Evolutionary conservation across 1,140 invertebrate genomes (phyloP).

Genomic region (Neoseiulus cucumeris): DNA sequence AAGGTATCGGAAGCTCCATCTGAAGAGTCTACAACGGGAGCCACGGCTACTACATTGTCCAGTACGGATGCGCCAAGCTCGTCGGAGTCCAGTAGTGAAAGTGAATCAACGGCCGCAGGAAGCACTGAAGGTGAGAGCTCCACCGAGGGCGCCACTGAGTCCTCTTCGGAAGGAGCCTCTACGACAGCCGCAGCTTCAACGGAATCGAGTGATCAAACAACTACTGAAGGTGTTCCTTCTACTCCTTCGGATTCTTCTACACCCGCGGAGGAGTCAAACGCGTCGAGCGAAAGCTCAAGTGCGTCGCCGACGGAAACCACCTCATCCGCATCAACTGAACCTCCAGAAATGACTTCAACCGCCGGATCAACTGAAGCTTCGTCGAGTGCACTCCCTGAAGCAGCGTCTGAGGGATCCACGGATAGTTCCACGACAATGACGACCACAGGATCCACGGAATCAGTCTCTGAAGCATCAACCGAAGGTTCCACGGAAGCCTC

Average conservation of each 20-base stretch:
- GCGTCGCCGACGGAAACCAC: background rate
- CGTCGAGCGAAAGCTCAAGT: background rate
- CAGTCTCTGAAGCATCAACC: slow-evolving; percentile 1
- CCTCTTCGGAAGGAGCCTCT: too few species aligned
- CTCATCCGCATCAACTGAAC: background rate
- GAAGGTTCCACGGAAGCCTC: background rate
- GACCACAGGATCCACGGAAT: background rate
- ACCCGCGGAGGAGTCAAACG: too few species aligned
- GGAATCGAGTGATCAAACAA: too few species aligned
- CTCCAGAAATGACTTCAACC: slow-evolving; percentile 1
- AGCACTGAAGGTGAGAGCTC: too few species aligned
- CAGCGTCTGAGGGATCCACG: background rate
- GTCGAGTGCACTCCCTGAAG: background rate
- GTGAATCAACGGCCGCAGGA: too few species aligned
- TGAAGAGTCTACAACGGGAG: background rate
- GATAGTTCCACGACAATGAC: background rate
- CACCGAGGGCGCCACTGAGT: too few species aligned
- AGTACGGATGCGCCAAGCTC: too few species aligned
- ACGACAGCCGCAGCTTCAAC: too few species aligned
- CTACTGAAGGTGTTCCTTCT: too few species aligned
- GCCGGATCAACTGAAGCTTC: background rate
- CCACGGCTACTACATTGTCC: too few species aligned
- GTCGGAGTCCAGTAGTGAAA: too few species aligned
- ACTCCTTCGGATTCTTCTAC: too few species aligned
- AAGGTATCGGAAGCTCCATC: background rate